phyloP scores from a whole-genome alignment of 2,113 vertebrate species.

The Alces alces region DNA sequence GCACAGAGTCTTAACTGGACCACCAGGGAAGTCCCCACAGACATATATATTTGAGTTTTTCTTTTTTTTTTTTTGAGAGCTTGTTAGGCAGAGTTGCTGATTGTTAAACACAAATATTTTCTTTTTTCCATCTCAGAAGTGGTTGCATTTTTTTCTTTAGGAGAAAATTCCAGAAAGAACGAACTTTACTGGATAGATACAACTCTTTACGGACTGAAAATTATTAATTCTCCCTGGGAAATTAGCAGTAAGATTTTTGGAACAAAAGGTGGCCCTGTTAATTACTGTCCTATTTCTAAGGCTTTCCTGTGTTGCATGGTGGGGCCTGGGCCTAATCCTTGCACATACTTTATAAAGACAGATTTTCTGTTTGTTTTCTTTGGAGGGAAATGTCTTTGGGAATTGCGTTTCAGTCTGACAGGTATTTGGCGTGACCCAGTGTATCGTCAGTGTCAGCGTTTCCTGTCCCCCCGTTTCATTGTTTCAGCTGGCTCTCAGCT shows the following conservation, averaged over 20 bases:
- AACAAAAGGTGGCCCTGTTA: not conserved
- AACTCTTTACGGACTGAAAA: not conserved
- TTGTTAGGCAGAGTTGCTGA: not conserved
- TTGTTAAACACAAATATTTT: not conserved
- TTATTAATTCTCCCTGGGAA: not conserved
- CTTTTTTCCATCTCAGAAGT: slow-evolving; percentile 19
- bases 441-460: slow-evolving; percentile 46
- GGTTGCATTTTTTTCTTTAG: not conserved
- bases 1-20: not conserved
- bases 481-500: slow-evolving; percentile 94
- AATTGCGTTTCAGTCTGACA: not conserved
- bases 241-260: not conserved
- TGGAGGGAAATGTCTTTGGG: not conserved
- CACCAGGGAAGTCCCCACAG: not conserved
- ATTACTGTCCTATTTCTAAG: not conserved
- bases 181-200: not conserved
- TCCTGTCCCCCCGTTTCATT: slow-evolving; percentile 48
- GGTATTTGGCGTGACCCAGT: not conserved
- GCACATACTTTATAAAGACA: not conserved
- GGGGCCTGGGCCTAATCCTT: not conserved
- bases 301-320: not conserved
- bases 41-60: not conserved
- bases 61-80: not conserved
- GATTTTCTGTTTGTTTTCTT: not conserved
- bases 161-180: not conserved